phyloP scores from a whole-genome alignment of 2,797 vertebrate genomes.

The Microctenopoma steveboyesi region DNA sequence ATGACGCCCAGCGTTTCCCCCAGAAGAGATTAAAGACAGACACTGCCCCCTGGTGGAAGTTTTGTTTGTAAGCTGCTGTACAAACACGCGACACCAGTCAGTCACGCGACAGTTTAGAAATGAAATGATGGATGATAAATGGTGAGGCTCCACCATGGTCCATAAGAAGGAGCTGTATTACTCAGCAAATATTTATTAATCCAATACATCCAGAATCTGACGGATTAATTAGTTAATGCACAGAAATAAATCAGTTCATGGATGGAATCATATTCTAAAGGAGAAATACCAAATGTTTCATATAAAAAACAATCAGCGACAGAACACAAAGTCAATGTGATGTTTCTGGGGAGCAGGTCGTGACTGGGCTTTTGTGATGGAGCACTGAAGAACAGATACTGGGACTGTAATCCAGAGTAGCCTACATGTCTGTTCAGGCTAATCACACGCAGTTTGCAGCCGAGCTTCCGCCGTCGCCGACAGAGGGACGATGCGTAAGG shows the following conservation, averaged over 20 bases:
- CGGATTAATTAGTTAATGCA: not conserved
- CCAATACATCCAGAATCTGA: not conserved
- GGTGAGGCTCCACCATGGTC: too few species aligned
- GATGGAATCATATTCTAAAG: too few species aligned
- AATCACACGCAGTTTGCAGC: constrained; percentile 9
- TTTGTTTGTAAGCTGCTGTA: accelerated
- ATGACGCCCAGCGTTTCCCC: not conserved
- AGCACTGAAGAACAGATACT: too few species aligned
- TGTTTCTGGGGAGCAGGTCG: too few species aligned
- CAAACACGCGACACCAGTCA: not conserved
- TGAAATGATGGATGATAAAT: too few species aligned
- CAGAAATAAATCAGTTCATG: too few species aligned
- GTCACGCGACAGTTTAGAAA: not conserved
- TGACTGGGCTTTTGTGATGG: too few species aligned
- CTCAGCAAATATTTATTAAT: not conserved
- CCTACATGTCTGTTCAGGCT: not conserved
- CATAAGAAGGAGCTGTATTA: not conserved
- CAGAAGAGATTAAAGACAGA: constrained; percentile 5
- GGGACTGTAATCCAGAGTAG: not conserved
- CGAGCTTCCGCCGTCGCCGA: constrained; percentile 6
- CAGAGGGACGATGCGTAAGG: constrained; percentile 60
- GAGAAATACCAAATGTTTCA: not conserved
- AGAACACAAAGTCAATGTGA: too few species aligned
- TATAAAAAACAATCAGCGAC: too few species aligned
- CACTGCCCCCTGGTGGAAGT: constrained; percentile 65